Conservation (phyloP, 2,888 invertebrate genomes). For the Eilema depressum region DNA sequence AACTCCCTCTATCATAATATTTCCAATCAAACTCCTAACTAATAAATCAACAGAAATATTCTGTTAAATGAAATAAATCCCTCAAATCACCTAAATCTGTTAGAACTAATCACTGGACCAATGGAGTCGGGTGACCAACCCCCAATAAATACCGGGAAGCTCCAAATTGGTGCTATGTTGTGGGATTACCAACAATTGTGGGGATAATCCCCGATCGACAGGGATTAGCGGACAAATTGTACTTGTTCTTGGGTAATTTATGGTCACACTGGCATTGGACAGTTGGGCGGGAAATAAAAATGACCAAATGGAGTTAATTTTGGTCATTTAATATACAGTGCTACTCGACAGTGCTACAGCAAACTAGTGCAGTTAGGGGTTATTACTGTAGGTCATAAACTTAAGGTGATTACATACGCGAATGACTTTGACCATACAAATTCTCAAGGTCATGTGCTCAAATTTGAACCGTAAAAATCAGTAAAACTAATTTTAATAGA, state of each 20-base stretch:
- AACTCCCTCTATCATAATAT: not conserved
- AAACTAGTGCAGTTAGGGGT: too few relatives aligned
- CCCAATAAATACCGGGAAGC: constrained; percentile 63
- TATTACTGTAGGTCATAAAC: too few relatives aligned
- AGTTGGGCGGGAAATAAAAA: constrained; percentile 27
- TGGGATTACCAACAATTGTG: constrained; percentile 68
- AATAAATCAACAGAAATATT: not conserved
- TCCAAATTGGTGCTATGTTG: constrained; percentile 57
- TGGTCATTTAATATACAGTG: too few relatives aligned
- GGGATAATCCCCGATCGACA: constrained; percentile 72
- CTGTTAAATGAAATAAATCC: constrained; percentile 11
- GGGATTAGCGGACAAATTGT: constrained; percentile 67
- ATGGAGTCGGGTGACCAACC: constrained; percentile 57
- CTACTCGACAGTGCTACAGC: too few relatives aligned
- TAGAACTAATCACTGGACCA: constrained; percentile 45
- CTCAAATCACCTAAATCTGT: constrained; percentile 28
- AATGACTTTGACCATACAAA: too few relatives aligned
- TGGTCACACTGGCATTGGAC: constrained; percentile 45
- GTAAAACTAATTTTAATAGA: too few relatives aligned
- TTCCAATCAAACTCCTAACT: not conserved
- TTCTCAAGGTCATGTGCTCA: too few relatives aligned
- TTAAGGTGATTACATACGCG: too few relatives aligned
- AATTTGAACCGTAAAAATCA: too few relatives aligned
- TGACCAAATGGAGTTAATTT: not conserved
- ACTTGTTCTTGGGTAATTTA: constrained; percentile 61